Base-by-base conservation (phyloP, 2,888 invertebrate genomes). In the Tipula helvola region DNA sequence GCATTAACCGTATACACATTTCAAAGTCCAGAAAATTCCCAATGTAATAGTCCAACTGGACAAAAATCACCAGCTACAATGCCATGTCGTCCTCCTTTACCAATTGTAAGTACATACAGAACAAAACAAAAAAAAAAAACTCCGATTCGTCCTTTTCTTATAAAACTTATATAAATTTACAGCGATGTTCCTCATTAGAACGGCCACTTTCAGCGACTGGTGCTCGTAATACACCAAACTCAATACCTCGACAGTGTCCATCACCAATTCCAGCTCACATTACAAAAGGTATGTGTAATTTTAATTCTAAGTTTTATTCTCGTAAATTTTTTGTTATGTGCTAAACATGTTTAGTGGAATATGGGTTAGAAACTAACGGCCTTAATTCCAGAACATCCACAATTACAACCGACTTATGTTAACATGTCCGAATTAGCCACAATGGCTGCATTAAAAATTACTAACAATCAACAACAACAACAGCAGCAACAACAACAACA, bases 381-480 rank as follows among this genome's bases (percentile, higher is more conserved):
- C 36, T 57, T 36, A 86, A 86, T 88, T 87, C 36, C 87, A 88
- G 89, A 89, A 87, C 88, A 88, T 57, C 86, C 88, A 18, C 88
- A 88, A 87, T 89, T 89, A 83, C 95, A 95, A 91, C 97, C 97
- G 36, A 94, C 97, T 90, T 97, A 97, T 92, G 97, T 97, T 89
- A 97, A 97, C 91, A 97, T 97, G 97, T 96, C 96, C 88, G 97
- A 97, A 91, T 92, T 97, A 90, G 96, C 96, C 36, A 95, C 94
- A 89, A 93, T 97, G 92, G 97, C 97, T 83, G 96, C 96, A 12
- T 93, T 93, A 91, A 96, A 93, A 92, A 95, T 91, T 91, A 96
- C 87, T 92, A 93, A 89, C 92, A 90, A 94, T 90, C 91, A 90
- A 86, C 89, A 90, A 44, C 89, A 89, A 28, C 90, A 90, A 13